A percentile compares a stretch with the other conserved stretches of the same genome.
Conservation (phyloP, 2,113 vertebrate species). For the Gnathonemus longibarbis region DNA sequence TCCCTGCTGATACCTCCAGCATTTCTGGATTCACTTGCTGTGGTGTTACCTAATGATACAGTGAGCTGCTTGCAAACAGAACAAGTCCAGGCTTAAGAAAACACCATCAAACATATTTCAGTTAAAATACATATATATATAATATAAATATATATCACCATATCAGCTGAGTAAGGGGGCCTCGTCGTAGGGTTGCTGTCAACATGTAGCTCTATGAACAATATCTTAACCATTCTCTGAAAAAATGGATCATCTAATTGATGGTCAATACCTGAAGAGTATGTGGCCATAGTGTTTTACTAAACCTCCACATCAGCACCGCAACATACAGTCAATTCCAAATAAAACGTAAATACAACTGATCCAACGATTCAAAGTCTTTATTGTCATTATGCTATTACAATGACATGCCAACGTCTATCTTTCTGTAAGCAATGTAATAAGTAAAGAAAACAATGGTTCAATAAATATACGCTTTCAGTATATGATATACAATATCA, state of each 20-base stretch:
- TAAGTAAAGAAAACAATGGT: background rate
- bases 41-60: background rate
- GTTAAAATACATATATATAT: no score
- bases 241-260: background rate
- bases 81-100: background rate
- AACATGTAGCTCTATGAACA: background rate
- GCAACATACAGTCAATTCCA: background rate
- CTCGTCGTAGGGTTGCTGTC: background rate
- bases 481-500: background rate
- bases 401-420: background rate
- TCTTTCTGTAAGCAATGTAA: background rate
- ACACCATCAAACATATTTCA: background rate
- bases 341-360: background rate
- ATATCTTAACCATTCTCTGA: background rate
- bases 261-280: background rate
- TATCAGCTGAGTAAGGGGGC: background rate
- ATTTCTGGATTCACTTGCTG: background rate
- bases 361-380: background rate
- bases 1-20: background rate
- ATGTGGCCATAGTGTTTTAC: background rate
- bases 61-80: background rate
- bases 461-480: no score
- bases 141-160: background rate
- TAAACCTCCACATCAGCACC: background rate
- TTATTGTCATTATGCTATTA: background rate